A percentile compares a stretch with the other conserved stretches of the same genome.
Conservation (phyloP, 2,113 vertebrate genomes). For the Cephalopterus ornatus region DNA sequence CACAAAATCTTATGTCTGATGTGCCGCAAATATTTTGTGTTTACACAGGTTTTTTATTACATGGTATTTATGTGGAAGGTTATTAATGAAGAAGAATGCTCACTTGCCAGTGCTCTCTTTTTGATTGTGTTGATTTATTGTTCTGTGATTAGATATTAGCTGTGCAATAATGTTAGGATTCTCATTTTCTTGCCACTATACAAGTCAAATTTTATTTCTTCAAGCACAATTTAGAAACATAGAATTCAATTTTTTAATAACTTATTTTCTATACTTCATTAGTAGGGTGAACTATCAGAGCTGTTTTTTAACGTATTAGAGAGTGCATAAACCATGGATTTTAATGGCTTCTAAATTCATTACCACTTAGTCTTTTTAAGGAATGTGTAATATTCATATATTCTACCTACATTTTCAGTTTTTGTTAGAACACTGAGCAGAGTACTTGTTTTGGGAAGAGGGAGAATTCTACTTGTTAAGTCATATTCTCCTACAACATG, state of each 20-base stretch:
- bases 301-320: background rate
- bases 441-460: background rate
- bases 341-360: background rate
- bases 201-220: background rate
- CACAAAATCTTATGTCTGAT: background rate
- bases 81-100: background rate
- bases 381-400: background rate
- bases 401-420: background rate
- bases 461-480: background rate
- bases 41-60: background rate
- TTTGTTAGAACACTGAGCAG: background rate
- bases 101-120: background rate
- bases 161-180: background rate
- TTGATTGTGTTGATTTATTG: background rate
- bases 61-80: fast-evolving
- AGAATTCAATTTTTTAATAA: background rate
- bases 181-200: background rate
- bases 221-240: background rate
- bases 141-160: background rate
- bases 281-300: background rate
- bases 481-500: background rate
- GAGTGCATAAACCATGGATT: background rate
- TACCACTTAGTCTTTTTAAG: background rate
- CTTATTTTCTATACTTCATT: background rate
- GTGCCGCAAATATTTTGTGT: background rate